A percentile compares a stretch with the other conserved stretches of the same genome.
Conservation (phyloP, 2,888 invertebrate genomes). For the Sclerodermus sp. region DNA sequence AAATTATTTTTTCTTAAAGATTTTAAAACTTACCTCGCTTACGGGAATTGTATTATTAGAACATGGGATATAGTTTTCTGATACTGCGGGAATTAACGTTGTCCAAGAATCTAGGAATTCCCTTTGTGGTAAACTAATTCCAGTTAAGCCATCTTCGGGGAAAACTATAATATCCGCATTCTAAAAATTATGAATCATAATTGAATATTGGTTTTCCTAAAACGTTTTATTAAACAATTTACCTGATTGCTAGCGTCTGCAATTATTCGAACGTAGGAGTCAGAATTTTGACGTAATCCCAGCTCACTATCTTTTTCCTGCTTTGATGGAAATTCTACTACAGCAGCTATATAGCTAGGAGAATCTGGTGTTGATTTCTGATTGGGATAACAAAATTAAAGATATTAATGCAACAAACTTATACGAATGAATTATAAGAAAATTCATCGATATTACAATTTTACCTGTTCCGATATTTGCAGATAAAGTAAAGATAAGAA, state of each 20-base stretch:
- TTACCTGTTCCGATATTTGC: slow-evolving; percentile 11
- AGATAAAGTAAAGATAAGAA: slow-evolving; percentile 3
- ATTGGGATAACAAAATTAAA: neutral
- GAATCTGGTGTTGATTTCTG: slow-evolving; percentile 25
- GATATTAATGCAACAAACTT: neutral
- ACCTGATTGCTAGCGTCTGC: slow-evolving; percentile 31
- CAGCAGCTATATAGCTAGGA: slow-evolving; percentile 36
- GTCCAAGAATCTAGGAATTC: slow-evolving; percentile 30
- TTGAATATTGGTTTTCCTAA: too few species aligned
- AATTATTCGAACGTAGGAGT: slow-evolving; percentile 26
- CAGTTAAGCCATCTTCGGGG: slow-evolving; percentile 58
- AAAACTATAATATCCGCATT: slow-evolving; percentile 64
- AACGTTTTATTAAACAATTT: slow-evolving; percentile 11
- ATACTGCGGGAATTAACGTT: slow-evolving; percentile 32
- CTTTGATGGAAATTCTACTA: slow-evolving; percentile 37
- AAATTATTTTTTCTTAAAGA: too few species aligned
- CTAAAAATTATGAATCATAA: slow-evolving; percentile 45
- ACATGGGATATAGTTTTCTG: slow-evolving; percentile 34
- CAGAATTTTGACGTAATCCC: slow-evolving; percentile 14
- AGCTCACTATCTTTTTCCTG: neutral
- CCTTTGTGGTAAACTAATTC: slow-evolving; percentile 43
- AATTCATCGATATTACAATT: neutral
- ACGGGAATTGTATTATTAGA: slow-evolving; percentile 13
- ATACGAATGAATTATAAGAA: neutral
- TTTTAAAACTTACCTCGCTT: slow-evolving; percentile 28